phyloP scores from a whole-genome alignment of 2,113 vertebrate species.

The Cepphus grylle region DNA sequence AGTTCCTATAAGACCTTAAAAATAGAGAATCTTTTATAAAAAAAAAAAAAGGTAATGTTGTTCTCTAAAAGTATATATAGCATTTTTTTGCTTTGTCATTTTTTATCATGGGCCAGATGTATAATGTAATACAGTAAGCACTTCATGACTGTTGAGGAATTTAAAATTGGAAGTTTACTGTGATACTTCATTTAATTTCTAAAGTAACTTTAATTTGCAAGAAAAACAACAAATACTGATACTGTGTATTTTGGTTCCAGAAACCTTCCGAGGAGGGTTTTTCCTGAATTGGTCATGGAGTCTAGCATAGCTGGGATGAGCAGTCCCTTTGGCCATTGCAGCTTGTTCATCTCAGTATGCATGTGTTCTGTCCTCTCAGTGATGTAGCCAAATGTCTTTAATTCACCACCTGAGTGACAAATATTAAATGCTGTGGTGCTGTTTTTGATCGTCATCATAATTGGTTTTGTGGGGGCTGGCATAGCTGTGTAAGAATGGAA shows the following conservation, averaged over 20 bases:
- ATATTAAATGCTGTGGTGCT: not conserved
- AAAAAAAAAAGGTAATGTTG: not conserved
- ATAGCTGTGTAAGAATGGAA: not conserved
- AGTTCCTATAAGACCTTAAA: not conserved
- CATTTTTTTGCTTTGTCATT: not conserved
- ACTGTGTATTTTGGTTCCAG: not conserved
- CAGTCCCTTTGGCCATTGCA: not conserved
- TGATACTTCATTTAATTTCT: not conserved
- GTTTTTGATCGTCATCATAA: not conserved
- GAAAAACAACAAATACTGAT: not conserved
- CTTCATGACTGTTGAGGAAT: not conserved
- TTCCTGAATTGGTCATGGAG: not conserved
- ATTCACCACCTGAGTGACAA: not conserved
- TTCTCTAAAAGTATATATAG: not conserved
- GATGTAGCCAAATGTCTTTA: not conserved
- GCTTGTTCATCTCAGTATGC: not conserved
- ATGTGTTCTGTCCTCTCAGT: not conserved
- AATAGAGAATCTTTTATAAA: not conserved
- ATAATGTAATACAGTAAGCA: not conserved
- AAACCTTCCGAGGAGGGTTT: not conserved
- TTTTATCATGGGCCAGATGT: not conserved
- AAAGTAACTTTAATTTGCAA: not conserved
- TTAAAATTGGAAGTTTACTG: not conserved
- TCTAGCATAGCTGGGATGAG: not conserved
- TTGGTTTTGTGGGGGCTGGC: not conserved